Evolutionary conservation across 2,797 vertebrate species (phyloP).

Genomic region (Malurus leucopterus): DNA sequence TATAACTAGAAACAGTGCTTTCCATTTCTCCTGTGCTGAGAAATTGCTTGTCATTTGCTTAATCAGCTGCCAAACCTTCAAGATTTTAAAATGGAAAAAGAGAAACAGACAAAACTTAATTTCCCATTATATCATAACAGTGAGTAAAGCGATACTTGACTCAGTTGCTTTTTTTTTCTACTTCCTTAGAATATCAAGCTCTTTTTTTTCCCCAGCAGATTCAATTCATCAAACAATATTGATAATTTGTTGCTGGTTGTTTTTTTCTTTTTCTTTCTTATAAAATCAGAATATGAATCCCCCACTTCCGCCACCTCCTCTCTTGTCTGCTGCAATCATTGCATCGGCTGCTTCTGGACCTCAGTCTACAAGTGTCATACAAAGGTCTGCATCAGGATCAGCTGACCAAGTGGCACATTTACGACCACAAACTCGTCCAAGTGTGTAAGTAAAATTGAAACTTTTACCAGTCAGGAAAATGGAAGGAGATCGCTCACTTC

Average conservation of each 20-base stretch:
- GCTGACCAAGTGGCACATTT: constrained; percentile 83
- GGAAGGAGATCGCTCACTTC: background rate
- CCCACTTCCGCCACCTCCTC: constrained; percentile 90
- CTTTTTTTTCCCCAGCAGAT: background rate
- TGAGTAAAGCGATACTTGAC: background rate
- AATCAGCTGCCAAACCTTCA: constrained; percentile 5
- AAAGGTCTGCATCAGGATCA: constrained; percentile 80
- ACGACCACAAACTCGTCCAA: constrained; percentile 85
- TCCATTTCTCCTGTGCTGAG: background rate
- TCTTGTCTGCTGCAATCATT: constrained; percentile 77
- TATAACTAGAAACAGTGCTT: constrained; percentile 29
- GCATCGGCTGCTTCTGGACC: constrained; percentile 72
- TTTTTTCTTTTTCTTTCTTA: background rate
- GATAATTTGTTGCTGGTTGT: background rate
- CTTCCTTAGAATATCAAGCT: background rate
- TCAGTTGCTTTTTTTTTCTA: background rate
- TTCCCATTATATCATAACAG: background rate
- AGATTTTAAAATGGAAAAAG: constrained; percentile 4
- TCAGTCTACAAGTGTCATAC: constrained; percentile 71
- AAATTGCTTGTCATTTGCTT: constrained; percentile 23
- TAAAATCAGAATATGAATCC: constrained; percentile 85
- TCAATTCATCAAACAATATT: constrained; percentile 13
- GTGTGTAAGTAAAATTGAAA: constrained; percentile 84
- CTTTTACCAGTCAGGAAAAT: background rate
- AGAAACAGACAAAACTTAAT: background rate